Evolutionary conservation across 2,888 invertebrate genomes (phyloP).

Genomic region (Buathra laborator): DNA sequence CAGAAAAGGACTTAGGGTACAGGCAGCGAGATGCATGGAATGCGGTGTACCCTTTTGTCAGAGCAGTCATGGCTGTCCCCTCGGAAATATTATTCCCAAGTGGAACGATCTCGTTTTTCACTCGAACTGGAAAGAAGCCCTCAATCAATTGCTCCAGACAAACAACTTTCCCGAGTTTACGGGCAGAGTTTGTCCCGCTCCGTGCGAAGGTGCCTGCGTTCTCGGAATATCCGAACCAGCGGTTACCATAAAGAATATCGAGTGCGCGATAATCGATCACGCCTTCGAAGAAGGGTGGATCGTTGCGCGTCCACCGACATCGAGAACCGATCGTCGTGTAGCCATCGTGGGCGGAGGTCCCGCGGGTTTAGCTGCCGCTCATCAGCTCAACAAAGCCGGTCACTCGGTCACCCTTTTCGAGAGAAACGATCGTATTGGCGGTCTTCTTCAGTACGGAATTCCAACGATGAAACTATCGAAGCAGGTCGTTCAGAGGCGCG

Average conservation of each 20-base stretch:
- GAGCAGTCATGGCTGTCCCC: conserved; percentile 97
- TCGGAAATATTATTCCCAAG: conserved; percentile 99
- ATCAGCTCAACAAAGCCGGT: conserved; percentile 98
- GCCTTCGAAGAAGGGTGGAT: conserved; percentile 99
- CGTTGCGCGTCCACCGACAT: conserved; percentile 91
- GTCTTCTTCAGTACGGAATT: conserved; percentile 98
- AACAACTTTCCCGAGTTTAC: conserved; percentile 99
- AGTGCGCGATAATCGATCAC: conserved; percentile 99
- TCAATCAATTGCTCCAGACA: conserved; percentile 97
- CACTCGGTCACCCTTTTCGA: conserved; percentile 99
- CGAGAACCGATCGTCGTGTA: conserved; percentile 92
- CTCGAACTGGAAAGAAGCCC: conserved; percentile 97
- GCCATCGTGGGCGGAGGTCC: conserved; percentile 98
- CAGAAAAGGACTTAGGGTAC: conserved; percentile 94
- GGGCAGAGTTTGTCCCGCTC: conserved; percentile 97
- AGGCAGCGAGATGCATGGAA: conserved; percentile 99
- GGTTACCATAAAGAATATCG: conserved; percentile 99
- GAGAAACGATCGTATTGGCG: conserved; percentile 97
- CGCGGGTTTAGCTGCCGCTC: conserved; percentile 97
- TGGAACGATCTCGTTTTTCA: conserved; percentile 99
- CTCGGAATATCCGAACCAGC: conserved; percentile 97
- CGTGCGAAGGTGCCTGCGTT: conserved; percentile 99
- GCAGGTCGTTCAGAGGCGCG: conserved; percentile 95
- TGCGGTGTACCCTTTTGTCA: conserved; percentile 99
- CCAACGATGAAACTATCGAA: conserved; percentile 99